Evolutionary conservation across 2,113 vertebrate genomes (phyloP), one percentile per base, ranked within the genome.

Genomic region (Cyanoderma ruficeps): DNA sequence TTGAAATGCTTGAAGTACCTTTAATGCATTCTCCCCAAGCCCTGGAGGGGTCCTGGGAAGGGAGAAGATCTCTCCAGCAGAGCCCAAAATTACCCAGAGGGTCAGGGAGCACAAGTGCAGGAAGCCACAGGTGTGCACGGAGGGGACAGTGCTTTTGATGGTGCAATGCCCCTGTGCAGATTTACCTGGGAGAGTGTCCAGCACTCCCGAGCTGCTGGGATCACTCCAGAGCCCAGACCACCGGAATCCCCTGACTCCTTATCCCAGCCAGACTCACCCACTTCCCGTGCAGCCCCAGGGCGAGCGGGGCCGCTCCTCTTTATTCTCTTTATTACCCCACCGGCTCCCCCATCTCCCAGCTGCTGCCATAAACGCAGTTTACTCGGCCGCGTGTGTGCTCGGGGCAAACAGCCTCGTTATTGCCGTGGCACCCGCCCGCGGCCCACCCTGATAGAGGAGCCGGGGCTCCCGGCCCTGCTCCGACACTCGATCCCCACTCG

Each of bases 281-380:
- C 31, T 76, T 79, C 53, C 78, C 1, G 3, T 27, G 89, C 41
- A 74, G 71, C 27, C 50, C 59, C 1, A 3, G 50, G 42, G 55
- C 72, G 4, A 63, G 93, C 33, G 20, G 63, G 31, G 89, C 72
- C 59, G 2, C 83, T 95, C 94, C 93, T 63, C 83, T 95, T 95
- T 97, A 95, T 92, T 47, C 91, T 56, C 74, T 95, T 96, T 97
- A 96, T 92, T 33, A 19, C 96, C 49, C 7, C 16, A 41, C 5
- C 0, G 63, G n/a, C 68, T 85, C 15, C 76, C 27, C 90, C 96
- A 79, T 96, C 93, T 97, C 81, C 78, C 97, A 97, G 97, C 93
- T 97, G 97, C 83, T 97, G 95, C 82, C 88, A 95, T 92, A 93
- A 96, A 92, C 13, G 30, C 61, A 1, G 0, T 93, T 97, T 89